These are phyloP conservation scores for Pampus argenteus DNA, from an alignment of 2,797 vertebrate genomes.

Conservation along the genomic window DNA sequence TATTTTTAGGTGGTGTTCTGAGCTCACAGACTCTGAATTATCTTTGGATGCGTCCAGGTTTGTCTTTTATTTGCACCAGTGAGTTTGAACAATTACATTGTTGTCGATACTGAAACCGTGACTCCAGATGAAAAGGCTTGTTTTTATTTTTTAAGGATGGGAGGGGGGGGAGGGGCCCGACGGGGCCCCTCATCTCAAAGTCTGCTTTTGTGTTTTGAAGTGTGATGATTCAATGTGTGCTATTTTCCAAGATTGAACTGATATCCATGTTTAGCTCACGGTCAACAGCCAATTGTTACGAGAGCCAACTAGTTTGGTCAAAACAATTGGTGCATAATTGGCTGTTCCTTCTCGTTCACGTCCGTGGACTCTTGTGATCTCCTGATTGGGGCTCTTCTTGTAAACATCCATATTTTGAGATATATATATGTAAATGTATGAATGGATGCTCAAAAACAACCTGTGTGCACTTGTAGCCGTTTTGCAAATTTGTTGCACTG, in stretches of 20 bases:
- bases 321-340: constrained; percentile 52
- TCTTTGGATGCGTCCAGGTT: neutral
- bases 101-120: constrained; percentile 21
- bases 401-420: constrained; percentile 20
- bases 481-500: neutral
- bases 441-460: neutral
- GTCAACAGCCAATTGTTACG: constrained; percentile 55
- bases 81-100: constrained; percentile 18
- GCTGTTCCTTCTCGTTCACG: constrained; percentile 36
- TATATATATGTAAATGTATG: too few species aligned
- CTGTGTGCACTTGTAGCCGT: too few species aligned
- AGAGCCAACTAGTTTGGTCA: constrained; percentile 49
- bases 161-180: constrained; percentile 15
- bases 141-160: constrained; percentile 52
- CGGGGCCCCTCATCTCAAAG: constrained; percentile 50
- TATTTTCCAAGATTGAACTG: constrained; percentile 40
- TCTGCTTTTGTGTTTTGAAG: constrained; percentile 68
- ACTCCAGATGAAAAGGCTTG: constrained; percentile 39
- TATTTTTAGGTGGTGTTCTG: too few species aligned
- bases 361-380: constrained; percentile 30
- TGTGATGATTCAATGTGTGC: constrained; percentile 61
- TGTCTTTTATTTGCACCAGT: constrained; percentile 16
- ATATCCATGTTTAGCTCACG: constrained; percentile 58
- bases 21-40: neutral
- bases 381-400: neutral